These are phyloP conservation scores for Coluber constrictor DNA, from an alignment of 2,797 vertebrate species.

Conservation along the genomic window DNA sequence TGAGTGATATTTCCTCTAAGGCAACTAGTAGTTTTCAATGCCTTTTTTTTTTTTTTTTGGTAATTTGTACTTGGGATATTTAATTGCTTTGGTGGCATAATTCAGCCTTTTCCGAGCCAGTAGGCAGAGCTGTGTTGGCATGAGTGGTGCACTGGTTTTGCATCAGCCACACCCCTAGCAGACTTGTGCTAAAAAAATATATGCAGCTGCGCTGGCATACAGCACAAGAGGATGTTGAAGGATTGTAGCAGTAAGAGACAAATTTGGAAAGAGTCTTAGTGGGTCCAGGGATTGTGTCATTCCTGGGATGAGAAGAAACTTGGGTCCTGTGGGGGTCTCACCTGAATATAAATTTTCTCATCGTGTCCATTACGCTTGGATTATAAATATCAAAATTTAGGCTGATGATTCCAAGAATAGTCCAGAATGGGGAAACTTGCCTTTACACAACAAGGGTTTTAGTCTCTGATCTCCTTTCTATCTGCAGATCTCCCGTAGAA, in stretches of 20 bases:
- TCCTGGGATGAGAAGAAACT: neutral
- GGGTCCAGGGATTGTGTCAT: neutral
- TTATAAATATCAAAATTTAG: neutral
- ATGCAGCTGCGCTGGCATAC: constrained; percentile 14
- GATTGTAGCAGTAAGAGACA: neutral
- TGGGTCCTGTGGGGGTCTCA: neutral
- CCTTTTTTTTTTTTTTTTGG: constrained; percentile 29
- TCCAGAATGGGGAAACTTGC: neutral
- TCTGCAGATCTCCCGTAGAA: neutral
- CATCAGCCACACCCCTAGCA: constrained; percentile 12
- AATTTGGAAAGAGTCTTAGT: neutral
- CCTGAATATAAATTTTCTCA: neutral
- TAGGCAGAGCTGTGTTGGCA: constrained; percentile 15
- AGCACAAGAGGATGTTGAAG: neutral
- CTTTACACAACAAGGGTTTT: neutral
- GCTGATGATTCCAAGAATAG: neutral
- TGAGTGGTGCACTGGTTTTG: constrained; percentile 8
- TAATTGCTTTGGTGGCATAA: constrained; percentile 44
- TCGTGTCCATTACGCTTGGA: neutral
- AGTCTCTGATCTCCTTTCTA: neutral
- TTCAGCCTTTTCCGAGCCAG: constrained; percentile 22
- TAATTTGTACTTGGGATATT: constrained; percentile 56
- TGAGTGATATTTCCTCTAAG: constrained; percentile 60
- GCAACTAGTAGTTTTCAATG: constrained; percentile 53
- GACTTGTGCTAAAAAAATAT: constrained; percentile 5